Base-by-base conservation (phyloP, 1,140 invertebrate genomes). In the Phortica variegata region DNA sequence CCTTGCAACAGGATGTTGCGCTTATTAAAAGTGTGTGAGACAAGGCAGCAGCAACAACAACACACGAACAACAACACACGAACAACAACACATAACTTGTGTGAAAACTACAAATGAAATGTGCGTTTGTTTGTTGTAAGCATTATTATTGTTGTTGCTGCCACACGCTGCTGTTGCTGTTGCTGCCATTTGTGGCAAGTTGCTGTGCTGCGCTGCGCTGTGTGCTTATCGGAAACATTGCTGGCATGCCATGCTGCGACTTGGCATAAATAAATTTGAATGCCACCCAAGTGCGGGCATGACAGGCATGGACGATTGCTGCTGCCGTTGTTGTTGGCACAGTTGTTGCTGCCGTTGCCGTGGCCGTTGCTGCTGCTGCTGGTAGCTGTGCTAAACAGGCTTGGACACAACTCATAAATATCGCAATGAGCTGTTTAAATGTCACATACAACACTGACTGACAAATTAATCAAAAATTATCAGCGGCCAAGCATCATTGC, bases 391-490 rank as follows among this genome's bases (percentile, higher is more conserved):
- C n/a, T 29, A 36, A 42, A 15, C 32, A 34, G 32, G 18, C 39
- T 41, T 10, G 10, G 47, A 8, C 47, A 29, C 13, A 47, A 59
- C 59, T 68, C 63, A 66, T 66, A 66, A 68, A 68, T 68, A 68
- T 68, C 63, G 63, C 63, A 65, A 66, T 66, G 62, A 61, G 62
- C 62, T 65, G 62, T 54, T 68, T 65, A 68, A 60, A 68, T 68
- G 63, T 68, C 63, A 68, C 63, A 68, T 59, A 58, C 60, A 68
- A 60, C 66, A 60, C 63, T 68, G 23, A 26, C 23, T 26, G 63
- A 68, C 63, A 68, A 68, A 68, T 68, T 68, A 68, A 68, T 68
- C 63, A 68, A 68, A 68, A 68, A 61, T 68, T 68, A 68, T 68
- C 63, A 63, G 57, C 37, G 54, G 42, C 47, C 65, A 56, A 57